Percentiles rank a stretch among this genome's conserved stretches.
phyloP scores from a whole-genome alignment of 2,888 invertebrate genomes.

The Julus scanicus region DNA sequence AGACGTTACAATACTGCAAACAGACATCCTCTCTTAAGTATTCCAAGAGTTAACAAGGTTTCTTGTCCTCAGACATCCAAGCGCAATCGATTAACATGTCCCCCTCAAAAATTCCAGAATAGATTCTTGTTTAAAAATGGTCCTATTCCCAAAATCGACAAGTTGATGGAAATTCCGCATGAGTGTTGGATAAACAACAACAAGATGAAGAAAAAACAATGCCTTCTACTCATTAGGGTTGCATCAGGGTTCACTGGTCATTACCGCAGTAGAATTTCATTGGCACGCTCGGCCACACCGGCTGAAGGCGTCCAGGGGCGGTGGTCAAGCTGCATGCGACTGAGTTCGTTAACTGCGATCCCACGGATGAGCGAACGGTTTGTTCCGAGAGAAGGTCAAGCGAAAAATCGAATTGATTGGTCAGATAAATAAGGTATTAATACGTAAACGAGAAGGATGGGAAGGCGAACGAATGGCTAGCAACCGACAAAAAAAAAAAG shows the following conservation, averaged over 20 bases:
- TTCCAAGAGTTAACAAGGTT: neutral
- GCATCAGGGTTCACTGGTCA: neutral
- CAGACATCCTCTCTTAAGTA: too few species aligned
- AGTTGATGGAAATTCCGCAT: too few species aligned
- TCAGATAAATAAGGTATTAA: constrained; percentile 52
- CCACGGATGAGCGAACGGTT: constrained; percentile 35
- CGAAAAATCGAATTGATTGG: constrained; percentile 49
- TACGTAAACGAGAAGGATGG: constrained; percentile 41
- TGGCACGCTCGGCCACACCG: neutral
- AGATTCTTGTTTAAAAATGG: too few species aligned
- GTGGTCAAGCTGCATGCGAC: neutral
- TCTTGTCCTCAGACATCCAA: neutral
- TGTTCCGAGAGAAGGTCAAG: constrained; percentile 45
- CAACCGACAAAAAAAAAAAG: constrained; percentile 2
- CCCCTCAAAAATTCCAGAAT: too few species aligned
- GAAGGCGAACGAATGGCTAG: neutral
- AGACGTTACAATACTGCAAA: too few species aligned
- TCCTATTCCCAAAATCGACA: too few species aligned
- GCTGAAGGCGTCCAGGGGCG: neutral
- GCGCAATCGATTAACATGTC: too few species aligned
- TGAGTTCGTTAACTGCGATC: constrained; percentile 50
- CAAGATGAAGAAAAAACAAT: neutral
- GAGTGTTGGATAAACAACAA: too few species aligned
- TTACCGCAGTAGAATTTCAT: neutral
- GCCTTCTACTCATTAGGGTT: neutral